Percentiles rank a stretch among this genome's conserved stretches.
Evolutionary conservation across 2,797 vertebrate species (phyloP).

Genomic region (Gymnodraco acuticeps): DNA sequence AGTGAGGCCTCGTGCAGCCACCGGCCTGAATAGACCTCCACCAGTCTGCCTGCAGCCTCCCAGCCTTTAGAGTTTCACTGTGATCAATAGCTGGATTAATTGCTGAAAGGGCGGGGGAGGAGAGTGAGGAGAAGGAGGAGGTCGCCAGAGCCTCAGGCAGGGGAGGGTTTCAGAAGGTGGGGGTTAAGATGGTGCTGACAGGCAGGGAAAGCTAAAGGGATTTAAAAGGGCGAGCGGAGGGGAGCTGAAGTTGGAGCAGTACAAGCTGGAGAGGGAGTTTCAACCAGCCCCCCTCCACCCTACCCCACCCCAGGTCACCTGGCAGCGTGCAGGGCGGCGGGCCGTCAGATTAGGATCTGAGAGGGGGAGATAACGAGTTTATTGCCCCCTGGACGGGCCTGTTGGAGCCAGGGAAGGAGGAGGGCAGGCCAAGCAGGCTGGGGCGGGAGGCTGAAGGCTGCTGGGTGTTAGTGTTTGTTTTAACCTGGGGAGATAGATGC

Average conservation of each 20-base stretch:
- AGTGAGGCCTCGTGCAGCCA: conserved; percentile 40
- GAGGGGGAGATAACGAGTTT: conserved; percentile 94
- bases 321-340: conserved; percentile 90
- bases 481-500: conserved; percentile 88
- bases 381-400: conserved; percentile 89
- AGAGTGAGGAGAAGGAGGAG: conserved; percentile 47
- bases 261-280: conserved; percentile 66
- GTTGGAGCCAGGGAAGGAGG: conserved; percentile 84
- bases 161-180: conserved; percentile 77
- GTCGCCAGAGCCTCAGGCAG: conserved; percentile 75
- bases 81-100: conserved; percentile 89
- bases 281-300: conserved; percentile 76
- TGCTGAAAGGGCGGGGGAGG: conserved; percentile 73
- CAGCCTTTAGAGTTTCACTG: conserved; percentile 70
- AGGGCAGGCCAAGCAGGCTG: conserved; percentile 76
- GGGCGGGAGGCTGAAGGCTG: conserved; percentile 78
- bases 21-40: conserved; percentile 53
- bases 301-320: conserved; percentile 91
- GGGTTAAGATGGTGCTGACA: conserved; percentile 85
- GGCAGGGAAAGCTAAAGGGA: conserved; percentile 81
- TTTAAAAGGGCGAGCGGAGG: conserved; percentile 80
- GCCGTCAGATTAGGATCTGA: conserved; percentile 98
- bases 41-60: conserved; percentile 65
- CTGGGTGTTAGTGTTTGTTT: conserved; percentile 91
- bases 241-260: conserved; percentile 64